Conservation (phyloP, 37 sponge, comb jelly and placozoan genomes). For the Halisarca cf. caerulea region DNA sequence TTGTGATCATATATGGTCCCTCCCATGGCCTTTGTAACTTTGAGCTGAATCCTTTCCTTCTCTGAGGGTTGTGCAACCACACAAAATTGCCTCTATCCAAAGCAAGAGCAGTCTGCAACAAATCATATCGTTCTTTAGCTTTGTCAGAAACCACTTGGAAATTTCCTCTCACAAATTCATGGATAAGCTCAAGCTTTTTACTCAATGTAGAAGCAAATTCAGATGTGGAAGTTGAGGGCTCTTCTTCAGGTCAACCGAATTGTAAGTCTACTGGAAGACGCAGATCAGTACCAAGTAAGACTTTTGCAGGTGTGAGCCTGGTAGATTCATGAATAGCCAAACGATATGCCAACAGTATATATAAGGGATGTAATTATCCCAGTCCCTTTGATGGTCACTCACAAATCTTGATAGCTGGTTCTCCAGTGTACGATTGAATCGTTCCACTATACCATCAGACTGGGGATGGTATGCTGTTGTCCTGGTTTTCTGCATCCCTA, state of each 20-base stretch:
- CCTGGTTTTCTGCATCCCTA: conserved; percentile 18
- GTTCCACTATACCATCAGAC: conserved; percentile 52
- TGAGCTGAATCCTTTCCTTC: no score
- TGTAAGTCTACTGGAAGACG: conserved; percentile 26
- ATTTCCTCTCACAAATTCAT: no score
- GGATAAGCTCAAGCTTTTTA: no score
- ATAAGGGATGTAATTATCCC: conserved; percentile 16
- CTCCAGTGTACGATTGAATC: conserved; percentile 38
- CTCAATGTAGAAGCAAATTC: no score
- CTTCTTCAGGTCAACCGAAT: background rate
- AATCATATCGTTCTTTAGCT: no score
- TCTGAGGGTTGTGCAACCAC: no score
- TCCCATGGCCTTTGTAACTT: no score
- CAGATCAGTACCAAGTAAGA: conserved; percentile 26
- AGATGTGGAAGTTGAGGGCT: no score
- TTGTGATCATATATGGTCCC: no score
- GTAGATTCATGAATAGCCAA: conserved; percentile 29
- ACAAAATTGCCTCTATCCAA: no score
- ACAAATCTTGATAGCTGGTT: conserved; percentile 17
- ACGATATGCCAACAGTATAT: conserved; percentile 41
- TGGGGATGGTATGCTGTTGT: conserved; percentile 45
- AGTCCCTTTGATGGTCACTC: conserved; percentile 25
- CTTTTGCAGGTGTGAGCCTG: conserved; percentile 9
- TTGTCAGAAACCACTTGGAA: no score
- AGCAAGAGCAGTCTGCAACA: no score